A percentile compares a stretch with the other conserved stretches of the same genome.
These are phyloP conservation scores for Ditylenchus dipsaci DNA, from an alignment of 1,140 invertebrate genomes.

Conservation along the genomic window DNA sequence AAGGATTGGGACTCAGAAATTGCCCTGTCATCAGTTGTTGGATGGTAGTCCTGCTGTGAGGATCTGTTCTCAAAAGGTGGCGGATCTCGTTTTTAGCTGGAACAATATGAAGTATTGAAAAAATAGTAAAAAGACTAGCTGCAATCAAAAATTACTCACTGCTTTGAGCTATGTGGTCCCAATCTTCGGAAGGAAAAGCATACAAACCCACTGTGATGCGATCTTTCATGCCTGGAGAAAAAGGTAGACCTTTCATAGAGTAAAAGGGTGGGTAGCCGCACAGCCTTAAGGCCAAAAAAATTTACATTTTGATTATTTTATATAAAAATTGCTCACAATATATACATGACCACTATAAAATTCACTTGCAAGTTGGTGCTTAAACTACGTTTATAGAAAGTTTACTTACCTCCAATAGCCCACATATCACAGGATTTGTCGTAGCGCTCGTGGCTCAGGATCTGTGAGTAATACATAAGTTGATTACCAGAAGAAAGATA, in stretches of 20 bases:
- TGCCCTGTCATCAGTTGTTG: conserved; percentile 79
- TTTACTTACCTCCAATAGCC: conserved; percentile 73
- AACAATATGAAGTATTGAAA: conserved; percentile 11
- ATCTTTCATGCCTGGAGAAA: conserved; percentile 96
- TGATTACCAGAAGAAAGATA: conserved; percentile 4
- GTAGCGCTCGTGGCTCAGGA: conserved; percentile 87
- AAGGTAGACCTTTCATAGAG: conserved; percentile 87
- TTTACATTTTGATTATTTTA: conserved; percentile 12
- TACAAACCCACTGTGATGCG: conserved; percentile 84
- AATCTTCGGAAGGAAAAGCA: conserved; percentile 89
- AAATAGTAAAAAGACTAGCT: neutral
- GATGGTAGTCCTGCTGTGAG: conserved; percentile 78
- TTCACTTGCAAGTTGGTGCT: too few relatives aligned
- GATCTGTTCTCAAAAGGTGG: conserved; percentile 84
- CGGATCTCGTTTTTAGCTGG: conserved; percentile 82
- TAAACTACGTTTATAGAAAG: too few relatives aligned
- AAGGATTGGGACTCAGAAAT: neutral
- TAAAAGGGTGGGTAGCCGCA: conserved; percentile 97
- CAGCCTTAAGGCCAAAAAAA: conserved; percentile 64
- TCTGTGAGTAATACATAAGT: conserved; percentile 7
- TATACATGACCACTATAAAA: conserved; percentile 80
- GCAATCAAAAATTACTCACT: conserved; percentile 59
- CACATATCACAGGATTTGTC: conserved; percentile 98
- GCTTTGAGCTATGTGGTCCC: conserved; percentile 82
- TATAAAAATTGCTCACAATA: conserved; percentile 65